Conservation (phyloP, 1,140 invertebrate species). For the Tribolium madens region DNA sequence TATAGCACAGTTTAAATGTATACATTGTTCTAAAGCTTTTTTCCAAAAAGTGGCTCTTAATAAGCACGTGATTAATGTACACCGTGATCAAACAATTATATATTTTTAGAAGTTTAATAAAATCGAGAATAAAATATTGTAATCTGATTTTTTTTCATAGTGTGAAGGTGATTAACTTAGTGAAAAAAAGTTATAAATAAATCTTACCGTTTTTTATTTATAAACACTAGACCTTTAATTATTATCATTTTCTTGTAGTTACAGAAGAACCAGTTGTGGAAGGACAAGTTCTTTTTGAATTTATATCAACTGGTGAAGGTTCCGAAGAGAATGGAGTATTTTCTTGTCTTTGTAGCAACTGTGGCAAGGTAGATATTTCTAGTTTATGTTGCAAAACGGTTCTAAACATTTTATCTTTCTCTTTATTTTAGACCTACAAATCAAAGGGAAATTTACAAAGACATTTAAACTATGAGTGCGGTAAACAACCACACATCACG, state of each 20-base stretch:
- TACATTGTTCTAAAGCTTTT: conserved; percentile 41
- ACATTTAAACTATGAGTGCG: conserved; percentile 68
- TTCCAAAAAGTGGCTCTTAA: conserved; percentile 8
- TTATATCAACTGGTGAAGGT: not conserved
- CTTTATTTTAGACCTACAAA: conserved; percentile 22
- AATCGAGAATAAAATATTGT: too few species aligned
- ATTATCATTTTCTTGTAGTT: not conserved
- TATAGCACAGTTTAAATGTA: conserved; percentile 68
- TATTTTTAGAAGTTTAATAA: too few species aligned
- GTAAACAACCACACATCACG: conserved; percentile 63
- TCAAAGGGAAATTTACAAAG: conserved; percentile 66
- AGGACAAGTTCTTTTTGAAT: conserved; percentile 1
- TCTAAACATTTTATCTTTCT: not conserved
- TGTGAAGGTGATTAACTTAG: too few species aligned
- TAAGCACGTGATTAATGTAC: not conserved
- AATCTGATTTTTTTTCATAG: too few species aligned
- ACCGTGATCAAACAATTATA: too few species aligned
- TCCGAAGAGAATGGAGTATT: not conserved
- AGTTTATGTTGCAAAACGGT: not conserved
- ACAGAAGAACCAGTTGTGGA: not conserved
- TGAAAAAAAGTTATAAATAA: too few species aligned
- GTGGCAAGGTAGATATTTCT: conserved; percentile 32
- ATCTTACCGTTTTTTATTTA: too few species aligned
- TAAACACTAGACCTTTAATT: not conserved
- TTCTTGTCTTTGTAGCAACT: conserved; percentile 39